Base-by-base conservation (phyloP, 1,140 invertebrate genomes). In the Lethrus apterus region DNA sequence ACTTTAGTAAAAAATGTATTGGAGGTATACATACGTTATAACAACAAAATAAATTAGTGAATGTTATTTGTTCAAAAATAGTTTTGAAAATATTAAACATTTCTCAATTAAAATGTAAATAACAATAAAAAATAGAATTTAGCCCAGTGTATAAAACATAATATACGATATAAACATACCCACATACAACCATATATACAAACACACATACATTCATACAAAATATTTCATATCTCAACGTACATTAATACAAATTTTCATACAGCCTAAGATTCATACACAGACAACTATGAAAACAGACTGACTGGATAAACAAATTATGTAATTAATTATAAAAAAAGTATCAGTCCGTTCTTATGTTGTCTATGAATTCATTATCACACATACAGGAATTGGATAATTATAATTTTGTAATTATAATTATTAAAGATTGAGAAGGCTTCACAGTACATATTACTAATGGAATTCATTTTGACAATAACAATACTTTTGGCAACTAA, bases 391-490 rank as follows among this genome's bases (percentile, higher is more conserved):
- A 58, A 65, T 59, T 60, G 54, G 45, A 58, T 61, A 63, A 60
- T 62, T 64, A 64, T 58, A 64, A 63, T 59, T 51, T 47, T 52
- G 23, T 40, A 59, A 62, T 64, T 64, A 64, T 60, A 61, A 62
- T 64, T 64, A 65, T 56, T 50, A 58, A 63, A 64, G 52, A 62
- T 65, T 65, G 63, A 59, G 60, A 59, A 61, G 58, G 63, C 59
- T 65, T 65, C 61, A 17, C 46, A 45, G 48, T 50, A 47, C 46
- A 46, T 51, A 44, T 55, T 41, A 56, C 56, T 58, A 64, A 60
- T 63, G 62, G 60, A 62, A 62, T 64, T 57, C 38, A n/a, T 53
- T 54, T 49, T 54, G 33, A 50, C 40, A 42, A 42, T 46, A 46
- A 51, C 42, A 44, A 46, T 42, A 44, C 51, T 63, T 64, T 65